Base-by-base conservation (phyloP, 2,888 invertebrate species). In the Xanthia togata region DNA sequence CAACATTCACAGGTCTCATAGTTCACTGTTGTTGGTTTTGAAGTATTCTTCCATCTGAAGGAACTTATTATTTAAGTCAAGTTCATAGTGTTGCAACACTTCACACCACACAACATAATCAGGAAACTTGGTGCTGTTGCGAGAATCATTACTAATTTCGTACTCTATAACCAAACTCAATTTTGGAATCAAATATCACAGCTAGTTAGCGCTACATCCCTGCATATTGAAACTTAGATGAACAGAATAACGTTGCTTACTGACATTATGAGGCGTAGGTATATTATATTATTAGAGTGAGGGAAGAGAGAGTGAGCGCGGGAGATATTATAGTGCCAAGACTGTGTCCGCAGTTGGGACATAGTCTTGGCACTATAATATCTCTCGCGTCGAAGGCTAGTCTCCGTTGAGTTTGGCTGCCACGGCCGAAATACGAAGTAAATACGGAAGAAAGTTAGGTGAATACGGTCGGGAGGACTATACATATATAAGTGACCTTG, bases 81-180 rank as follows among this genome's bases (percentile, higher is more conserved):
- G 4, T n/a, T 47, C 12, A 20, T 11, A 6, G n/a, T 26, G 3
- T 20, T 11, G 14, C n/a, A n/a, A n/a, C n/a, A n/a, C n/a, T n/a
- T n/a, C n/a, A n/a, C n/a, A n/a, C n/a, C n/a, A n/a, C n/a, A n/a
- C n/a, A n/a, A n/a, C 9, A n/a, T 4, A 41, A 14, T 76, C 44
- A 55, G 41, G 20, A 20, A 26, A 63, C 23, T 55, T 26, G 35
- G 9, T 26, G 17, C 23, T 23, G 23, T 57, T 23, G 12, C 26
- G 77, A 47, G 17, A 76, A 44, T 67, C 12, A 57, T 77, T 55
- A 50, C 53, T 17, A 26, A 20, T 26, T 64, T 26, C 12, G 20
- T 35, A 35, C 1, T 71, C 20, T 53, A 44, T 26, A 44, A 78
- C 31, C 14, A 50, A 38, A 57, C 47, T 31, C 20, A 50, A 76